Conservation (phyloP, 2,797 vertebrate genomes). For the Taenioides sp. region DNA sequence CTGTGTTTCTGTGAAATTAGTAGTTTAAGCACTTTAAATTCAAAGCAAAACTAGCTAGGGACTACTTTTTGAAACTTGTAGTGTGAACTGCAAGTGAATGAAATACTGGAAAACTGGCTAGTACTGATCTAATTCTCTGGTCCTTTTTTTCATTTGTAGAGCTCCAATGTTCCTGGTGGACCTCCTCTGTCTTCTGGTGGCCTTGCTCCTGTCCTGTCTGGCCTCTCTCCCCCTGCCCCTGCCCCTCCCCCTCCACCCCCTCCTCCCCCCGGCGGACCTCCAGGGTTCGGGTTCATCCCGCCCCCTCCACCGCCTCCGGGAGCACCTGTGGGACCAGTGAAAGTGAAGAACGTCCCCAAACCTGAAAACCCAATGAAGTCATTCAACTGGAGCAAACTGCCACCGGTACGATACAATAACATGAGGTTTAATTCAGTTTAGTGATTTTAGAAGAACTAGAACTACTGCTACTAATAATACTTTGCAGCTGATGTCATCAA, state of each 20-base stretch:
- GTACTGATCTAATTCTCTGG: too few relatives aligned
- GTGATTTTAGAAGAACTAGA: not conserved
- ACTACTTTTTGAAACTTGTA: too few relatives aligned
- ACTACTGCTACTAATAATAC: not conserved
- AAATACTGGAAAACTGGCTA: too few relatives aligned
- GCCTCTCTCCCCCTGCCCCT: slow-evolving; percentile 44
- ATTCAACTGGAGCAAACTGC: slow-evolving; percentile 95
- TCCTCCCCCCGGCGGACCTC: slow-evolving; percentile 81
- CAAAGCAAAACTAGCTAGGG: too few relatives aligned
- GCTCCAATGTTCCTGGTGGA: slow-evolving; percentile 70
- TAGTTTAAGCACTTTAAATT: too few relatives aligned
- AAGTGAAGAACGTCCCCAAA: slow-evolving; percentile 90
- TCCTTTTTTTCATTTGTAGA: slow-evolving; percentile 15
- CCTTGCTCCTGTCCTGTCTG: slow-evolving; percentile 61
- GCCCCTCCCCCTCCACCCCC: slow-evolving; percentile 67
- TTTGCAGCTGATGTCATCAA: too few relatives aligned
- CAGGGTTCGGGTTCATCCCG: slow-evolving; percentile 75
- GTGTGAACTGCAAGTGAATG: too few relatives aligned
- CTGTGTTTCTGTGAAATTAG: too few relatives aligned
- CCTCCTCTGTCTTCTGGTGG: slow-evolving; percentile 60
- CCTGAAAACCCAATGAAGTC: slow-evolving; percentile 91
- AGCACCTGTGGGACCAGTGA: slow-evolving; percentile 72
- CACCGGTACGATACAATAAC: slow-evolving; percentile 79
- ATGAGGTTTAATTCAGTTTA: not conserved
- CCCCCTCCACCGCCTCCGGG: slow-evolving; percentile 79